phyloP scores from a whole-genome alignment of 2,888 invertebrate genomes.

The Poecilobothrus nobilitatus region DNA sequence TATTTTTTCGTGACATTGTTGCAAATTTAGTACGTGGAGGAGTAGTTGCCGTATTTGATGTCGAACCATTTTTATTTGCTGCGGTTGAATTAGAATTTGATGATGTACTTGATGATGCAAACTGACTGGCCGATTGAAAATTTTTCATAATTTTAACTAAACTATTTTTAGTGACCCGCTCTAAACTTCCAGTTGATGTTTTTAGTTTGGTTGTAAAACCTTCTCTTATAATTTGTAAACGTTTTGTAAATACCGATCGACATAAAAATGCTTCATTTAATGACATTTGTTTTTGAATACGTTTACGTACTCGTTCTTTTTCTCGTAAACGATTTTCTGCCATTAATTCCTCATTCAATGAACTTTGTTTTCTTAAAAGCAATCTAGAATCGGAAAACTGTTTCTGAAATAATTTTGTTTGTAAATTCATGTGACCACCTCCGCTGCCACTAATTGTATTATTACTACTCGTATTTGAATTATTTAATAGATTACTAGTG shows the following conservation, averaged over 20 bases:
- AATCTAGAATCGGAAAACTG: conserved; percentile 35
- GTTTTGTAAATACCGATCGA: conserved; percentile 41
- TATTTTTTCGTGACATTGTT: conserved; percentile 7
- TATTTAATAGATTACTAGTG: conserved; percentile 11
- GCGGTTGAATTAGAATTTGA: conserved; percentile 15
- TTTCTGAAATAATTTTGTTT: conserved; percentile 14
- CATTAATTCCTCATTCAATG: conserved; percentile 82
- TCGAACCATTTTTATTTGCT: conserved; percentile 6
- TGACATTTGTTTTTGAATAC: conserved; percentile 83
- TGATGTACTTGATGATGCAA: conserved; percentile 18
- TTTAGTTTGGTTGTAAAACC: conserved; percentile 77
- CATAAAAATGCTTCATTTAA: conserved; percentile 78
- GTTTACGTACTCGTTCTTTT: conserved; percentile 70
- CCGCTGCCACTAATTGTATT: conserved; percentile 2
- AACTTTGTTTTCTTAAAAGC: conserved; percentile 60
- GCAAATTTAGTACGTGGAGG: conserved; percentile 10
- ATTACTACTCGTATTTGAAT: background rate
- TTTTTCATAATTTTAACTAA: conserved; percentile 79
- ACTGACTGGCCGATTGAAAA: conserved; percentile 50
- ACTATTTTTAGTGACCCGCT: conserved; percentile 72
- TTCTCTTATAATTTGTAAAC: conserved; percentile 44
- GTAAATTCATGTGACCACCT: conserved; percentile 2
- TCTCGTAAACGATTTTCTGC: conserved; percentile 75
- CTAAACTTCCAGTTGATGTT: conserved; percentile 73
- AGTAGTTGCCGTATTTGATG: conserved; percentile 11